A percentile compares a stretch with the other conserved stretches of the same genome.
Conservation (phyloP, 1,140 invertebrate species). For the Drosophila miranda region DNA sequence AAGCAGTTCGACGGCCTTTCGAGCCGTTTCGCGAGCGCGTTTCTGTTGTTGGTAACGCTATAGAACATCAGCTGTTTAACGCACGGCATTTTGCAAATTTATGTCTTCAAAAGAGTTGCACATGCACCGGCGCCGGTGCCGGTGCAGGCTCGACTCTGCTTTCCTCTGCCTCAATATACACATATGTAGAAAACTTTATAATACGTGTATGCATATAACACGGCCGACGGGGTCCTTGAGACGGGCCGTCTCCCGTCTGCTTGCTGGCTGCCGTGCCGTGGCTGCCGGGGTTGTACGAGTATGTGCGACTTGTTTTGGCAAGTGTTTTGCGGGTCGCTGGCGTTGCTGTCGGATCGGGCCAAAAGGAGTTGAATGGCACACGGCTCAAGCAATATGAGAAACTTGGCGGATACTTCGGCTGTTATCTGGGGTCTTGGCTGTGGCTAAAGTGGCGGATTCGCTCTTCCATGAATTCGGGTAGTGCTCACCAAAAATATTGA, state of each 20-base stretch:
- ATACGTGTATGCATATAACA: slow-evolving; percentile 29
- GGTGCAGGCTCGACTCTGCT: no score
- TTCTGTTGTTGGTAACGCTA: slow-evolving; percentile 40
- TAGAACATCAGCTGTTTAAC: slow-evolving; percentile 74
- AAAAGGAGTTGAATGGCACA: slow-evolving; percentile 42
- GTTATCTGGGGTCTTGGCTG: slow-evolving; percentile 26
- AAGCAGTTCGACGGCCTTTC: slow-evolving; percentile 64
- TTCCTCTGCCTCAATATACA: background rate
- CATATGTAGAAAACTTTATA: slow-evolving; percentile 37
- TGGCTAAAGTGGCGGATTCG: slow-evolving; percentile 34
- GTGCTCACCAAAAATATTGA: slow-evolving; percentile 35
- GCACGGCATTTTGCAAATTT: slow-evolving; percentile 67
- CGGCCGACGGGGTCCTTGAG: slow-evolving; percentile 42
- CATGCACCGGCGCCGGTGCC: slow-evolving; percentile 18
- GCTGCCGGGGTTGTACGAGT: background rate
- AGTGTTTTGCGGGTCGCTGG: slow-evolving; percentile 37
- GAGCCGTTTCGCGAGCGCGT: slow-evolving; percentile 10
- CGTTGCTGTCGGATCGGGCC: slow-evolving; percentile 8
- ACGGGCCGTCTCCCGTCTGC: slow-evolving; percentile 30
- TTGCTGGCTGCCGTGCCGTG: slow-evolving; percentile 9
- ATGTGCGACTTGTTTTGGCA: slow-evolving; percentile 66
- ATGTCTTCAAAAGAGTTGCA: slow-evolving; percentile 64
- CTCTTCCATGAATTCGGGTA: slow-evolving; percentile 2
- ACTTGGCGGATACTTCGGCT: slow-evolving; percentile 51
- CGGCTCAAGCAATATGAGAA: slow-evolving; percentile 33